phyloP scores from a whole-genome alignment of 2,888 invertebrate genomes.

The Lypha dubia region DNA sequence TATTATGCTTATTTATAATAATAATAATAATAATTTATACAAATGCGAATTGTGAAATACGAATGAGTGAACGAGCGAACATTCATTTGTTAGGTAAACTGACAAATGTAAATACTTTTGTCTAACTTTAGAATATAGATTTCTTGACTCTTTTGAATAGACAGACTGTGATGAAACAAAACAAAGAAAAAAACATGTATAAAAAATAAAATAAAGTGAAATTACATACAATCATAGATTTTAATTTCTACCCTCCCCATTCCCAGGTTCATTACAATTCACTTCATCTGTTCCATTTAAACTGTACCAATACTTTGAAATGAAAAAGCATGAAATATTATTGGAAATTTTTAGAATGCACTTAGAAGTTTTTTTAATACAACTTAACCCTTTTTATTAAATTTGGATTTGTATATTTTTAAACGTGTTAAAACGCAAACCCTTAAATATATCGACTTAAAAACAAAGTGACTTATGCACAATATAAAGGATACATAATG shows the following conservation, averaged over 20 bases:
- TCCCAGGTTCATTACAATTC: slow-evolving; percentile 23
- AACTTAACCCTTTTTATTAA: slow-evolving; percentile 31
- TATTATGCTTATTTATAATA: slow-evolving; percentile 17
- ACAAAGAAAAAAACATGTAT: not conserved
- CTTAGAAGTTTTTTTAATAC: slow-evolving; percentile 26
- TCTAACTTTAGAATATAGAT: slow-evolving; percentile 66
- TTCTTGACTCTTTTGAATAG: slow-evolving; percentile 38
- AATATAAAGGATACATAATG: too few relatives aligned
- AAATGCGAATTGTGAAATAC: slow-evolving; percentile 56
- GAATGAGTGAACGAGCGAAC: slow-evolving; percentile 7
- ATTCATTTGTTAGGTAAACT: slow-evolving; percentile 65
- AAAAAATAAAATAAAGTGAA: slow-evolving; percentile 12
- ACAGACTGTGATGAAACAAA: slow-evolving; percentile 4
- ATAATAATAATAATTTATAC: slow-evolving; percentile 55
- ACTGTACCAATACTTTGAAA: slow-evolving; percentile 23
- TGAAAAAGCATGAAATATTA: slow-evolving; percentile 21
- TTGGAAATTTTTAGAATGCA: slow-evolving; percentile 46
- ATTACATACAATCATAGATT: slow-evolving; percentile 33
- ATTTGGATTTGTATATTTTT: too few relatives aligned
- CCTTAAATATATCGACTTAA: too few relatives aligned
- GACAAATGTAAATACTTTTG: slow-evolving; percentile 68
- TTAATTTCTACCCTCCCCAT: slow-evolving; percentile 32
- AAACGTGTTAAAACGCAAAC: too few relatives aligned
- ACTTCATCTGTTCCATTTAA: slow-evolving; percentile 37
- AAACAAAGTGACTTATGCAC: too few relatives aligned